phyloP scores from a whole-genome alignment of 53 echinoderm and acorn worm genomes.

The Glandiceps talaboti region DNA sequence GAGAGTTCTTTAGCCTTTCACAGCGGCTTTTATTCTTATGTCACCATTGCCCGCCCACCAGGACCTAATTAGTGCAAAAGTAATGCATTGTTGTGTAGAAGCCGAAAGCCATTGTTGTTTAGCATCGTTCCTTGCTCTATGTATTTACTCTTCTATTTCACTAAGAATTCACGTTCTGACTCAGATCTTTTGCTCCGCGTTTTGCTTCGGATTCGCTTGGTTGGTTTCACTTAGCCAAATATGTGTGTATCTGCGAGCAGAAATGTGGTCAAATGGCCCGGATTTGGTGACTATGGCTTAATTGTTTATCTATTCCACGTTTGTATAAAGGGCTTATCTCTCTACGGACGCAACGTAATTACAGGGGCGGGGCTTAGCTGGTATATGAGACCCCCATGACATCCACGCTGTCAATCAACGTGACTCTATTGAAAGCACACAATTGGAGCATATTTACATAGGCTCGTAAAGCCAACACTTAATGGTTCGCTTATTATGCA shows the following conservation, averaged over 20 bases:
- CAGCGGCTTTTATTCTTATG: background rate
- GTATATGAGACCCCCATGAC: conserved; percentile 27
- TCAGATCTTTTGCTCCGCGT: background rate
- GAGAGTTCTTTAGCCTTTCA: background rate
- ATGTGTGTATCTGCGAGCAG: background rate
- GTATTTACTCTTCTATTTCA: background rate
- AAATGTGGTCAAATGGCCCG: background rate
- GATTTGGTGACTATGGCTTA: background rate
- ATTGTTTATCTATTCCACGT: background rate
- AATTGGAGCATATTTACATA: background rate
- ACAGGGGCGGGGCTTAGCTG: conserved; percentile 28
- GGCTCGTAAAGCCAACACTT: background rate
- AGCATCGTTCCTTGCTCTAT: background rate
- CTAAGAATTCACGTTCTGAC: background rate
- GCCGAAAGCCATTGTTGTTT: background rate
- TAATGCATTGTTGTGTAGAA: background rate
- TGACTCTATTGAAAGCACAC: background rate
- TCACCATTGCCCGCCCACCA: background rate
- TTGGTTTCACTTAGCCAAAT: background rate
- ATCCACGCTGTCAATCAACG: background rate
- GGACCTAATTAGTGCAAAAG: background rate
- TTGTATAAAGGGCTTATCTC: background rate
- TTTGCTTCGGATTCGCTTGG: background rate
- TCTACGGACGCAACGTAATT: conserved; percentile 15
- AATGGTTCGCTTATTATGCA: background rate